phyloP scores from a whole-genome alignment of 2,113 vertebrate genomes.

The Notiomystis cincta region DNA sequence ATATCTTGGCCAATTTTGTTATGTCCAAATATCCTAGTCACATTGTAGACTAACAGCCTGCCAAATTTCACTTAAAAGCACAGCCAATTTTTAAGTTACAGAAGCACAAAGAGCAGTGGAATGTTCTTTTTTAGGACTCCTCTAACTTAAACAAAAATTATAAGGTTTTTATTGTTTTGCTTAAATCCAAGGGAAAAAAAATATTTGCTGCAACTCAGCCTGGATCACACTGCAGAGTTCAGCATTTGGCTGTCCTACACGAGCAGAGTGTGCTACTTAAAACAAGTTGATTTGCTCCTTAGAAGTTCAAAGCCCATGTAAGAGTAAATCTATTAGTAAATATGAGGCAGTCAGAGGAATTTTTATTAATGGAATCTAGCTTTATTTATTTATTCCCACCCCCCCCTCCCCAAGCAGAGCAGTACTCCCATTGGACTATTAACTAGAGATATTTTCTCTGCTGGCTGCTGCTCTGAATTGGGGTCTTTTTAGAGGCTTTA shows the following conservation, averaged over 20 bases:
- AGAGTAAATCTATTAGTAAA: constrained; percentile 47
- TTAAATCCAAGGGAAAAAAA: constrained; percentile 25
- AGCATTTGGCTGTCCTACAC: constrained; percentile 25
- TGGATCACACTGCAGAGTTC: not conserved
- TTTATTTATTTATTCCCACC: not conserved
- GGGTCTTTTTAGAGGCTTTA: constrained; percentile 21
- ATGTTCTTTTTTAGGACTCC: constrained; percentile 65
- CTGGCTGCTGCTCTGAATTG: not conserved
- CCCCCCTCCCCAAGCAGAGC: not conserved
- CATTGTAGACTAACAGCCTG: constrained; percentile 66
- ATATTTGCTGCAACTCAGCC: constrained; percentile 25
- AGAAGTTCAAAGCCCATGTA: constrained; percentile 35
- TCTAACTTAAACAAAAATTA: constrained; percentile 61
- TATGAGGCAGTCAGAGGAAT: constrained; percentile 9
- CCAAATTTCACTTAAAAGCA: constrained; percentile 67
- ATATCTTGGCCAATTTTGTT: constrained; percentile 75
- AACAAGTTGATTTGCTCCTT: constrained; percentile 23
- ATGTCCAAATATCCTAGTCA: constrained; percentile 74
- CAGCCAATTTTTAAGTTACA: constrained; percentile 69
- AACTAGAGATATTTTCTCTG: not conserved
- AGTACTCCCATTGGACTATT: not conserved
- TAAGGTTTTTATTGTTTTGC: constrained; percentile 62
- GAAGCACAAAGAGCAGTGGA: constrained; percentile 67
- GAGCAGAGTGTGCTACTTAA: not conserved
- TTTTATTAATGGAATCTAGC: constrained; percentile 39